Conservation (phyloP, 2,888 invertebrate genomes). For the Baccha elongata region DNA sequence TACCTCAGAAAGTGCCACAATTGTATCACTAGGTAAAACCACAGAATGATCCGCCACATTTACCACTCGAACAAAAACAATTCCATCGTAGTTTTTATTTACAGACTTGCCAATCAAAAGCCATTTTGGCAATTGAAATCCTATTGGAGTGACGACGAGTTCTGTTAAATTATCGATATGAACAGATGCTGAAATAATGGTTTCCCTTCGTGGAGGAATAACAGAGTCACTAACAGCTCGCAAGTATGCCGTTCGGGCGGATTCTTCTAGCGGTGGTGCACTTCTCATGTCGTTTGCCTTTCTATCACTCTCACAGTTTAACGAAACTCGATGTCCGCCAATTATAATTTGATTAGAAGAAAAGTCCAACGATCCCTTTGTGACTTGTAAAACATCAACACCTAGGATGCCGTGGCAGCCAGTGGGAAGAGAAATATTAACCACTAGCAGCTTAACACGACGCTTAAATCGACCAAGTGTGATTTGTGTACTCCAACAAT, state of each 20-base stretch:
- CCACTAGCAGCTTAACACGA: conserved; percentile 28
- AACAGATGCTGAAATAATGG: no score
- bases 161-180: background rate
- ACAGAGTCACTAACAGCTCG: background rate
- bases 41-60: no score
- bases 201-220: no score
- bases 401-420: conserved; percentile 42
- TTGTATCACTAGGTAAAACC: no score
- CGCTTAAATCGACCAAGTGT: conserved; percentile 7
- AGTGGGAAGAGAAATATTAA: conserved; percentile 16
- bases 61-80: conserved; percentile 28
- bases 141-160: conserved; percentile 22
- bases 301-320: background rate
- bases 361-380: conserved; percentile 14
- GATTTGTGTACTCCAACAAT: background rate
- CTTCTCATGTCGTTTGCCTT: background rate
- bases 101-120: conserved; percentile 26
- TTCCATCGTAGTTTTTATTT: background rate
- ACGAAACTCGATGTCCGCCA: conserved; percentile 1
- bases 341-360: background rate
- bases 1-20: no score
- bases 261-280: background rate
- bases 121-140: conserved; percentile 10
- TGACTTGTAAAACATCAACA: conserved; percentile 16
- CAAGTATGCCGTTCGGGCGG: no score